These are phyloP conservation scores for Drosophila melanica DNA, from an alignment of 1,140 invertebrate species.

Conservation along the genomic window DNA sequence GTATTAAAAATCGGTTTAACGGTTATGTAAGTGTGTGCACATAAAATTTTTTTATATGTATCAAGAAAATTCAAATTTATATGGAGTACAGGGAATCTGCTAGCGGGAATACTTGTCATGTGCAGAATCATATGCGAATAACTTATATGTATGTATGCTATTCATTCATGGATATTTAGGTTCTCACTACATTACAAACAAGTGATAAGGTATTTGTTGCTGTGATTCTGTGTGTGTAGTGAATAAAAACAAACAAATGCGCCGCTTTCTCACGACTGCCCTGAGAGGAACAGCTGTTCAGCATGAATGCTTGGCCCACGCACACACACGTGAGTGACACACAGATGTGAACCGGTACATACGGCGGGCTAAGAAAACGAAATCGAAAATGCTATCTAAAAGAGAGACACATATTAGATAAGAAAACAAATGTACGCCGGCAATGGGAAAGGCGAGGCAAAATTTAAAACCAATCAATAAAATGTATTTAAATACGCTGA, in stretches of 20 bases:
- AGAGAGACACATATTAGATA: conserved; percentile 29
- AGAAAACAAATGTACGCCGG: conserved; percentile 50
- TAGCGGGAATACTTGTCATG: too few relatives aligned
- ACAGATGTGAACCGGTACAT: conserved; percentile 39
- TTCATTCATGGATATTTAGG: background rate
- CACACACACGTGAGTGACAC: conserved; percentile 23
- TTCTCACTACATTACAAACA: background rate
- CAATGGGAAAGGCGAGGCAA: conserved; percentile 29
- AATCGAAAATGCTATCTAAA: conserved; percentile 15
- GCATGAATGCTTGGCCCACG: conserved; percentile 41
- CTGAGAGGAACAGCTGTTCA: conserved; percentile 69
- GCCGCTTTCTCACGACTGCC: conserved; percentile 40
- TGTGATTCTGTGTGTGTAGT: background rate
- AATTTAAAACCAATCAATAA: conserved; percentile 65
- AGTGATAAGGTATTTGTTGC: conserved; percentile 13
- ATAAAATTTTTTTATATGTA: too few relatives aligned
- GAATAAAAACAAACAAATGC: conserved; percentile 44
- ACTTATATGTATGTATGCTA: background rate
- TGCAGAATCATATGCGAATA: too few relatives aligned
- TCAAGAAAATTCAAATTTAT: too few relatives aligned
- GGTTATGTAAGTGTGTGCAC: too few relatives aligned
- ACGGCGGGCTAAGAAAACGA: conserved; percentile 4
- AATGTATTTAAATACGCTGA: conserved; percentile 4
- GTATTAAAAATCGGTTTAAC: too few relatives aligned
- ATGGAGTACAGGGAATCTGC: too few relatives aligned